Evolutionary conservation across 2,113 vertebrate genomes (phyloP).

Genomic region (Lampris megalopsis): DNA sequence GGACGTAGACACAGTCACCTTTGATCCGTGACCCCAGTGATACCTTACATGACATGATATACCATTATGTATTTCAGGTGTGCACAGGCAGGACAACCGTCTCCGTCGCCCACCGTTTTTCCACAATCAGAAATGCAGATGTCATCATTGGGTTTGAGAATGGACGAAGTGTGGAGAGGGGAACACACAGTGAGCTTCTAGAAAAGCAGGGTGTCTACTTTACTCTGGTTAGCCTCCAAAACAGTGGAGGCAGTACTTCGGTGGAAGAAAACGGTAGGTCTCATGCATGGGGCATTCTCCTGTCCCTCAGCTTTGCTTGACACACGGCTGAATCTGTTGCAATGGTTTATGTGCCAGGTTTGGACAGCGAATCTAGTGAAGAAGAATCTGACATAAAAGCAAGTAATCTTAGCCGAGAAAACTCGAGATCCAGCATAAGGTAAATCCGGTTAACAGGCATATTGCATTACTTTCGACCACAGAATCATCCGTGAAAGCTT

Average conservation of each 20-base stretch:
- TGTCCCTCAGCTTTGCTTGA: background rate
- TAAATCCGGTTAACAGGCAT: constrained; percentile 32
- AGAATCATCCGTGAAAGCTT: no score
- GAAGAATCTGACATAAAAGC: constrained; percentile 45
- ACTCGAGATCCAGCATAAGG: constrained; percentile 69
- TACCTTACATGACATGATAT: background rate
- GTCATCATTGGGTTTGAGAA: constrained; percentile 84
- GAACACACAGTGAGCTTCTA: constrained; percentile 79
- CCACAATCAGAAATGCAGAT: constrained; percentile 82
- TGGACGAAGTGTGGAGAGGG: constrained; percentile 81
- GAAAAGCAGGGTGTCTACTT: constrained; percentile 83
- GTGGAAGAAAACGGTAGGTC: constrained; percentile 52
- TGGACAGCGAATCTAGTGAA: constrained; percentile 32
- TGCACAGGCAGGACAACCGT: constrained; percentile 82
- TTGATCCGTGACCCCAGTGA: background rate
- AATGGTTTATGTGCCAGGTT: constrained; percentile 45
- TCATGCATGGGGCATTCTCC: background rate
- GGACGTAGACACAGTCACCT: background rate
- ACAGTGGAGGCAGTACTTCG: constrained; percentile 53
- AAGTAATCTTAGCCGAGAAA: constrained; percentile 62
- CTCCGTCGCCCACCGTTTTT: constrained; percentile 84
- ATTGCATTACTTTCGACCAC: background rate
- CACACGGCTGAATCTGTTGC: background rate
- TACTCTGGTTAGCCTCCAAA: constrained; percentile 84
- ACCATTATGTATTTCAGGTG: constrained; percentile 67